phyloP scores from a whole-genome alignment of 53 echinoderm and acorn worm species.

The Holothuria leucospilota region DNA sequence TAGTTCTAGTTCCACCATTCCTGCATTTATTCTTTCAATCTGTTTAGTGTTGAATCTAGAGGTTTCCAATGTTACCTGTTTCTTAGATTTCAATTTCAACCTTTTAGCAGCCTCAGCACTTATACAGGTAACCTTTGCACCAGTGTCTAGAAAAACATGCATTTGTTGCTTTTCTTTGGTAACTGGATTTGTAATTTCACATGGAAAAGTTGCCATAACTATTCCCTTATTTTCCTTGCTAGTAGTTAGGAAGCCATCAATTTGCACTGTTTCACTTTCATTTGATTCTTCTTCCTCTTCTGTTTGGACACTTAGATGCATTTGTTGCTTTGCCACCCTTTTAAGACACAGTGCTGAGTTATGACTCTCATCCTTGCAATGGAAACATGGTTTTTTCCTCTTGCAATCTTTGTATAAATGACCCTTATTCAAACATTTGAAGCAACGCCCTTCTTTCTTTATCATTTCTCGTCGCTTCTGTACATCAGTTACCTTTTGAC shows the following conservation, averaged over 20 bases:
- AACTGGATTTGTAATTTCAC: not conserved
- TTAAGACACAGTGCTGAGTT: not conserved
- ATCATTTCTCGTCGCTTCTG: not conserved
- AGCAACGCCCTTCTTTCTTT: not conserved
- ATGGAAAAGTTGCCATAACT: not conserved
- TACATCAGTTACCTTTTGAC: too few species aligned
- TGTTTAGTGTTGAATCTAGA: conserved; percentile 5
- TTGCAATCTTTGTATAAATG: conserved; percentile 5
- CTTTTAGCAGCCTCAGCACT: conserved; percentile 3
- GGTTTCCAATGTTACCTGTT: conserved; percentile 11
- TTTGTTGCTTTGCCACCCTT: not conserved
- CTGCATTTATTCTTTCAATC: not conserved
- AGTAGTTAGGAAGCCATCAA: too few species aligned
- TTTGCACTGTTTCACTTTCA: too few species aligned
- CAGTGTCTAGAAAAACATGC: not conserved
- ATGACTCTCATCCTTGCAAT: conserved; percentile 9
- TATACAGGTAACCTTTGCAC: conserved; percentile 6
- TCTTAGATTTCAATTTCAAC: not conserved
- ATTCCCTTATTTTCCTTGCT: not conserved
- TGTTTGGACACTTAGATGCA: not conserved
- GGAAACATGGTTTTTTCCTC: not conserved
- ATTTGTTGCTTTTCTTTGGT: not conserved
- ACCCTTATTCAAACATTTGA: not conserved
- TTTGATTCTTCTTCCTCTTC: too few species aligned
- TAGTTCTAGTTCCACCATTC: not conserved